Conservation (phyloP, 37 sponge, comb jelly and placozoan species). For the Chondrosia reniformis region DNA sequence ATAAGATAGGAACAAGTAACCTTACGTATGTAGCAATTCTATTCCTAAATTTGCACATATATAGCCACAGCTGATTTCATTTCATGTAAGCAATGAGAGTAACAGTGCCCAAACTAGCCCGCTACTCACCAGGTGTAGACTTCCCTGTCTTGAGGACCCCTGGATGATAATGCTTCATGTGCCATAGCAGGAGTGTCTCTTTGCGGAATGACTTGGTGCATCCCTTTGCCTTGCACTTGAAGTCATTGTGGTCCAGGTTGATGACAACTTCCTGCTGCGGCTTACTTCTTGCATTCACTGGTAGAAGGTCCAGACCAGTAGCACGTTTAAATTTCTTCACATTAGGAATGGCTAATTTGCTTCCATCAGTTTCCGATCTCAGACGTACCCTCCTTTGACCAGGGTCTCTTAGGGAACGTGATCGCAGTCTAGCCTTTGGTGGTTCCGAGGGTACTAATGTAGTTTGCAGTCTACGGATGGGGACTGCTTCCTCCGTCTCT, state of each 20-base stretch:
- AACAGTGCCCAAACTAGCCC: background rate
- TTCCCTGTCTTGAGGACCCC: background rate
- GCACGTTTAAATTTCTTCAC: background rate
- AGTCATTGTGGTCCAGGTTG: slow-evolving; percentile 68
- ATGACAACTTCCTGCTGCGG: slow-evolving; percentile 71
- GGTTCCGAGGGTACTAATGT: background rate
- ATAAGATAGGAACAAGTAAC: too few relatives aligned
- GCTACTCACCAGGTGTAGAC: background rate
- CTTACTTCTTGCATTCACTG: background rate
- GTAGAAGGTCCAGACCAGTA: slow-evolving; percentile 3
- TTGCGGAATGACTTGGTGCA: slow-evolving; percentile 82
- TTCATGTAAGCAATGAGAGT: too few relatives aligned
- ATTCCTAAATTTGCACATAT: too few relatives aligned
- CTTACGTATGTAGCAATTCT: too few relatives aligned
- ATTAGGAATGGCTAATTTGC: background rate
- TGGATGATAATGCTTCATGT: slow-evolving; percentile 76
- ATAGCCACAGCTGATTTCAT: background rate
- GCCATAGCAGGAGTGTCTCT: slow-evolving; percentile 55
- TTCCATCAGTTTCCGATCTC: background rate
- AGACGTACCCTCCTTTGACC: background rate
- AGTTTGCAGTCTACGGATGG: background rate
- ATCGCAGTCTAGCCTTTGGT: background rate
- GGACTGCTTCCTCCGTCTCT: too few relatives aligned
- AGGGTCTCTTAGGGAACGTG: background rate
- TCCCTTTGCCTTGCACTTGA: slow-evolving; percentile 58